phyloP scores from a whole-genome alignment of 1,140 invertebrate species.

The Meloidogyne chitwoodi region DNA sequence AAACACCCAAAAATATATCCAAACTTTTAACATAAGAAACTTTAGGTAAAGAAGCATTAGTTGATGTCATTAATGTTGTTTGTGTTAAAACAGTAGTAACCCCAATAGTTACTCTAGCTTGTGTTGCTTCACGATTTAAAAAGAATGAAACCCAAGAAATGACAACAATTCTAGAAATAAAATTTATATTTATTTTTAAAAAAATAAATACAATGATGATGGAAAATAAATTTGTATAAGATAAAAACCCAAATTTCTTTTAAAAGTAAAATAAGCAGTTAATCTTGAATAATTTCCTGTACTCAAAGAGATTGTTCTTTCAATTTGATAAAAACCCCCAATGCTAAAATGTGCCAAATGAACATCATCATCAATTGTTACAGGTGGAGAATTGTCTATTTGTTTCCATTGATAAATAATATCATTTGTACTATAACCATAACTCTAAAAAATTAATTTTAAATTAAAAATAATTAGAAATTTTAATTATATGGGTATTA shows the following conservation, averaged over 20 bases:
- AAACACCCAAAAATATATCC: slow-evolving; percentile 60
- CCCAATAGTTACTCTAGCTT: slow-evolving; percentile 87
- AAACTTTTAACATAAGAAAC: slow-evolving; percentile 66
- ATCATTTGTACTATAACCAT: slow-evolving; percentile 94
- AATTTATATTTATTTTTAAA: neutral
- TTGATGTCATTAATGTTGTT: slow-evolving; percentile 60
- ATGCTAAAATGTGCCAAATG: slow-evolving; percentile 78
- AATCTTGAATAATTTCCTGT: slow-evolving; percentile 96
- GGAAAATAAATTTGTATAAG: slow-evolving; percentile 98
- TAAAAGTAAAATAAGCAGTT: slow-evolving; percentile 95
- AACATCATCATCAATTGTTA: slow-evolving; percentile 62
- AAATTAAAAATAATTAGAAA: neutral
- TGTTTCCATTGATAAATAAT: slow-evolving; percentile 84
- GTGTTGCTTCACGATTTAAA: slow-evolving; percentile 87
- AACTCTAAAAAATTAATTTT: slow-evolving; percentile 61
- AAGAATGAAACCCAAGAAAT: slow-evolving; percentile 72
- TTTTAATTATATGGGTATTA: no score
- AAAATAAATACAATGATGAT: slow-evolving; percentile 70
- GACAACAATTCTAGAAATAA: slow-evolving; percentile 40
- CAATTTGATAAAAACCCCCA: slow-evolving; percentile 82
- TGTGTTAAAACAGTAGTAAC: slow-evolving; percentile 58
- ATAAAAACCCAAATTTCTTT: slow-evolving; percentile 96
- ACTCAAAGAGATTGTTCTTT: slow-evolving; percentile 82
- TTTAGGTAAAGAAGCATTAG: slow-evolving; percentile 59
- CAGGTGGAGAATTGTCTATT: slow-evolving; percentile 40